Percentiles rank a stretch among this genome's conserved stretches.
phyloP scores from a whole-genome alignment of 2,888 invertebrate genomes.

The Galerucella calmariensis region DNA sequence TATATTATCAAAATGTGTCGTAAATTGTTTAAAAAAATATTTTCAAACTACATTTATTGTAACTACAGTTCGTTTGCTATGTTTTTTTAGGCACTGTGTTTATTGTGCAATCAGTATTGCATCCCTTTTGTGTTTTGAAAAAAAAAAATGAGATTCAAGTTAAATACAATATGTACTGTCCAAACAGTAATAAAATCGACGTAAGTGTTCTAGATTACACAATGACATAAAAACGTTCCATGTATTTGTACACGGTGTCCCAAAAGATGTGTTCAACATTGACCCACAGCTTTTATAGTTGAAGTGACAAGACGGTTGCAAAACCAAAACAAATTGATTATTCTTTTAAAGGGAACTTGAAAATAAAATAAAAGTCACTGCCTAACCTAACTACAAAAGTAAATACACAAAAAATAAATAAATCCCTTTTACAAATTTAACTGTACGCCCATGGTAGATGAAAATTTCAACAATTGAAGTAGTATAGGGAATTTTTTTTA shows the following conservation, averaged over 20 bases:
- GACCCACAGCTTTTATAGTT: background rate
- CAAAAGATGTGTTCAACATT: background rate
- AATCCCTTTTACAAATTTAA: no score
- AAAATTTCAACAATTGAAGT: no score
- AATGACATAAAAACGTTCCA: constrained; percentile 7
- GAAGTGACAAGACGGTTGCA: background rate
- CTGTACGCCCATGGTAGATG: no score
- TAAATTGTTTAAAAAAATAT: background rate
- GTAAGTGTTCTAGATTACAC: background rate
- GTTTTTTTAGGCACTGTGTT: constrained; percentile 6
- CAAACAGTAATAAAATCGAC: background rate
- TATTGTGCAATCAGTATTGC: constrained; percentile 1
- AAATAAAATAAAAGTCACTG: no score
- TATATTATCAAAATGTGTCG: background rate
- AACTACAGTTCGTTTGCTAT: constrained; percentile 3
- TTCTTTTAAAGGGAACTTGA: no score
- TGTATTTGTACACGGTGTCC: constrained; percentile 3
- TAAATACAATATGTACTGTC: no score
- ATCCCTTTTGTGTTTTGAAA: constrained; percentile 5
- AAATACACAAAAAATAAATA: no score
- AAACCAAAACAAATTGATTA: background rate
- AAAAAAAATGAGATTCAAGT: background rate
- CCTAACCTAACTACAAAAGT: no score
- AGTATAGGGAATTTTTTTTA: no score
- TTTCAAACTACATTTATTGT: background rate